These are phyloP conservation scores for Drosophila yooni DNA, from an alignment of 2,888 invertebrate species.

Conservation along the genomic window DNA sequence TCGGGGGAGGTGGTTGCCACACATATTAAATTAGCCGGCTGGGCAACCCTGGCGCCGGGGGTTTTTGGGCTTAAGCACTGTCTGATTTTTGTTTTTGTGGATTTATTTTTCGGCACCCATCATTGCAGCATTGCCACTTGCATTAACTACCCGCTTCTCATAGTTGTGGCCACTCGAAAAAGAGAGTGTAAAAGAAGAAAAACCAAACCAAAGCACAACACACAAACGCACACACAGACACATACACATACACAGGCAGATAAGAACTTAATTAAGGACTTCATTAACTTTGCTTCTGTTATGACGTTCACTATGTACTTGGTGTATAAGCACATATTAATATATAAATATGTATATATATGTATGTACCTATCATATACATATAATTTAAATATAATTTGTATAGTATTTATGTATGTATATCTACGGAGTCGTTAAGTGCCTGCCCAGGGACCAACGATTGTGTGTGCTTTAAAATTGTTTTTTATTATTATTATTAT, in stretches of 20 bases:
- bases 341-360: neutral
- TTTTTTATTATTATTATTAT: conserved; percentile 37
- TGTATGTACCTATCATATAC: neutral
- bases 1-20: conserved; percentile 19
- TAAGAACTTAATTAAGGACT: conserved; percentile 75
- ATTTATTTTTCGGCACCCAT: conserved; percentile 40
- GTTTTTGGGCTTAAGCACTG: conserved; percentile 35
- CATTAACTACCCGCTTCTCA: conserved; percentile 31
- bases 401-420: conserved; percentile 9
- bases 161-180: conserved; percentile 41
- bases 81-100: conserved; percentile 37
- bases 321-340: neutral
- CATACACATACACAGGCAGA: conserved; percentile 18
- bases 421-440: conserved; percentile 12
- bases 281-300: conserved; percentile 69
- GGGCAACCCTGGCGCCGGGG: conserved; percentile 27
- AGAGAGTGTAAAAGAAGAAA: conserved; percentile 3
- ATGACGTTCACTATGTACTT: conserved; percentile 18
- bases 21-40: conserved; percentile 65
- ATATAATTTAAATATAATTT: neutral
- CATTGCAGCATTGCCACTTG: conserved; percentile 32
- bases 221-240: conserved; percentile 8
- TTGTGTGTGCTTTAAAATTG: conserved; percentile 29
- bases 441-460: conserved; percentile 23
- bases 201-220: conserved; percentile 13